Percentiles rank a stretch among this genome's conserved stretches.
Conservation (phyloP, 2,797 vertebrate species). For the Lateolabrax maculatus region DNA sequence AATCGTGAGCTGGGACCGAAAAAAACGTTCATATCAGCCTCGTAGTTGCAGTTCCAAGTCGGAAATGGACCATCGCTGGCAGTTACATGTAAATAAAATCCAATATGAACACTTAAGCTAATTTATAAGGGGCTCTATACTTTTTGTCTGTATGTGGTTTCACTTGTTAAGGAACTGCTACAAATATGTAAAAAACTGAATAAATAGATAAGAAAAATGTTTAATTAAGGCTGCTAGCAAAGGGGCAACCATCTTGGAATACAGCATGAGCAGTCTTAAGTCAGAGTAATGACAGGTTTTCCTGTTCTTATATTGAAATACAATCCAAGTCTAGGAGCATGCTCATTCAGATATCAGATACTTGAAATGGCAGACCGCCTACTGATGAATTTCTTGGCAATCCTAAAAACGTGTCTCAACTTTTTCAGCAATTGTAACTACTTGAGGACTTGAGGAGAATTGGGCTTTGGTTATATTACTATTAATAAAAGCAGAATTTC, state of each 20-base stretch:
- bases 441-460: background rate
- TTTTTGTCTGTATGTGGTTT: slow-evolving; percentile 12
- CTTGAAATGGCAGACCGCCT: background rate
- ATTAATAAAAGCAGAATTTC: background rate
- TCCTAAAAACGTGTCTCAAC: background rate
- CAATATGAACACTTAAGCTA: slow-evolving; percentile 9
- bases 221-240: background rate
- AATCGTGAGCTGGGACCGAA: background rate
- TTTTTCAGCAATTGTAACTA: background rate
- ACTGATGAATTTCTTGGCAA: background rate
- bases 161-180: background rate
- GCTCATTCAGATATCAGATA: background rate
- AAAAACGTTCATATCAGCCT: background rate
- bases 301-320: background rate
- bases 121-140: background rate
- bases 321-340: background rate
- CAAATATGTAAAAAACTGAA: slow-evolving; percentile 9
- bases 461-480: background rate
- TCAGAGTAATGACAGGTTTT: background rate
- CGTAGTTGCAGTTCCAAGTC: background rate
- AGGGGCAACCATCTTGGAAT: background rate
- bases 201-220: too few relatives aligned
- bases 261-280: background rate
- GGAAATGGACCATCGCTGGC: background rate
- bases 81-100: slow-evolving; percentile 31